phyloP scores from a whole-genome alignment of 2,113 vertebrate species.

The Meles meles region DNA sequence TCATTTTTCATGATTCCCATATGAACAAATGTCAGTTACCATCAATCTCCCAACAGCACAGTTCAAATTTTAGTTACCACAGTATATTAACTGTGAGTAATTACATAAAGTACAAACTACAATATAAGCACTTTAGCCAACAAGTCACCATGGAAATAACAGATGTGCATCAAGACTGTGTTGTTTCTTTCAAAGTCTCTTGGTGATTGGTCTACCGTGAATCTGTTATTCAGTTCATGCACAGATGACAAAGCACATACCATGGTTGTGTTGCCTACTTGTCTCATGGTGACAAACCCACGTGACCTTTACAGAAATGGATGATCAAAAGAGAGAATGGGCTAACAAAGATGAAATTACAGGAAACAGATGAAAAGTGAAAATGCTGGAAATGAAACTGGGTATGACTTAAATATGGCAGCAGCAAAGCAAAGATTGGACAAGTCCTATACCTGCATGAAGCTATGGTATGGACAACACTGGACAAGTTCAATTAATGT shows the following conservation, averaged over 20 bases:
- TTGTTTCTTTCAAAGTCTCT: slow-evolving; percentile 20
- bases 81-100: slow-evolving; percentile 30
- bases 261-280: neutral
- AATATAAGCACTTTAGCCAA: neutral
- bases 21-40: slow-evolving; percentile 18
- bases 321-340: slow-evolving; percentile 27
- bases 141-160: slow-evolving; percentile 26
- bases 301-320: neutral
- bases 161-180: neutral
- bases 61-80: slow-evolving; percentile 23
- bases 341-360: slow-evolving; percentile 36
- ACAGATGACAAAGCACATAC: neutral
- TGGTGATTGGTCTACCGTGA: neutral
- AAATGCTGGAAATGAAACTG: slow-evolving; percentile 40
- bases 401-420: slow-evolving; percentile 31
- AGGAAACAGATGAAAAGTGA: slow-evolving; percentile 21
- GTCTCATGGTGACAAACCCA: slow-evolving; percentile 1
- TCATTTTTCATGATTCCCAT: slow-evolving; percentile 4
- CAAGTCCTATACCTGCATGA: neutral
- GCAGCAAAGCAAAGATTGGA: slow-evolving; percentile 15
- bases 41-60: neutral
- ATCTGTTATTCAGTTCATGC: slow-evolving; percentile 2
- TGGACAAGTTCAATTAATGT: neutral
- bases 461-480: neutral
- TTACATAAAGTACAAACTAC: slow-evolving; percentile 14